Base-by-base conservation (phyloP, 1,140 invertebrate genomes). In the Brachionus calyciflorus region DNA sequence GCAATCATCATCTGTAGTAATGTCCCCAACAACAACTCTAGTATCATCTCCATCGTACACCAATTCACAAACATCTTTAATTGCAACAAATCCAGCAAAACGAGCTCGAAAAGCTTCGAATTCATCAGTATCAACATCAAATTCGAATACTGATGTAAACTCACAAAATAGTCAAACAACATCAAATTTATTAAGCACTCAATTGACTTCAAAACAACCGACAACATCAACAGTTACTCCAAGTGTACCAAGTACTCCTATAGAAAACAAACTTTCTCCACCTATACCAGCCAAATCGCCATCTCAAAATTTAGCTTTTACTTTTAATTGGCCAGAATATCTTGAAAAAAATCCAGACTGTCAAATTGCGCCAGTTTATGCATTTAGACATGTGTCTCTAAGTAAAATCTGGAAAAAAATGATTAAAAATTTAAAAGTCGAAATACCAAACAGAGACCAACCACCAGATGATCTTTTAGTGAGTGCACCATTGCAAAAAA, bases 391-490 rank as follows among this genome's bases (percentile, higher is more conserved):
- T 30, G 69, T 10, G 10, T 46, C 69, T 19, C 40, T 73, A 37
- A 51, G 44, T 14, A 37, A 73, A 40, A 24, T 24, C 19, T 73
- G 46, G 46, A 5, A 21, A 9, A 55, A 73, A 28, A 26, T 73
- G 10, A 55, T 73, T 14, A 73, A 73, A 1, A 73, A 28, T 21
- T 26, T 65, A 24, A 65, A 65, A 65, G 33, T 65, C 24, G 60
- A 65, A 41, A 24, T 65, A 30, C 60, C 60, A 21, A 65, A 65
- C 28, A 17, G 40, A 14, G 37, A 65, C 44, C 19, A 19, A 21
- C 46, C 46, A 12, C 69, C 69, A 37, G 17, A 33, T 19, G 21
- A 73, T 73, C 19, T 55, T 14, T 49, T 51, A 3, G 69, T 51
- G 5, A 6, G 6, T 21, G 21, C 17, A 10, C 46, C 51, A 30